A percentile compares a stretch with the other conserved stretches of the same genome.
These are phyloP conservation scores for Caenorhabditis zanzibari DNA, from an alignment of 2,888 invertebrate species.

Conservation along the genomic window DNA sequence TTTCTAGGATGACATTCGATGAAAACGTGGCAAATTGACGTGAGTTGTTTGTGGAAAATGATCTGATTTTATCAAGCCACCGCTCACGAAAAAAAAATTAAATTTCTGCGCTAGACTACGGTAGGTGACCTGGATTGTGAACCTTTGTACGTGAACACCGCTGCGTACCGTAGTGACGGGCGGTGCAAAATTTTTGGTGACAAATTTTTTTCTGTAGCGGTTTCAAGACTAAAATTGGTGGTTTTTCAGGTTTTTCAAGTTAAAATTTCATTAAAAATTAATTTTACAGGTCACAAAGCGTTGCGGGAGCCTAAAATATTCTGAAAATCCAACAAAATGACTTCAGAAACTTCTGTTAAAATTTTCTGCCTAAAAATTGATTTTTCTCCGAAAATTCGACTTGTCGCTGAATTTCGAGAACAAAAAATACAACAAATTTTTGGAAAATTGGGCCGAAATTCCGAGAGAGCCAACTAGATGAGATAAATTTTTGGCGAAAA, in stretches of 20 bases:
- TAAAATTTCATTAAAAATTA: neutral
- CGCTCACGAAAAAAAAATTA: neutral
- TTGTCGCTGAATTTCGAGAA: too few species aligned
- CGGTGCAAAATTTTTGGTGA: neutral
- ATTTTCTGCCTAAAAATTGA: too few species aligned
- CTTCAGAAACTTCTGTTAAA: too few species aligned
- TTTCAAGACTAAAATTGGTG: neutral
- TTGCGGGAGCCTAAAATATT: neutral
- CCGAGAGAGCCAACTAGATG: too few species aligned
- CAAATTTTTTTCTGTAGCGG: neutral
- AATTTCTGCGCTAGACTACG: conserved; percentile 18
- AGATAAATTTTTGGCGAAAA: too few species aligned
- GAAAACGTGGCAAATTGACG: neutral
- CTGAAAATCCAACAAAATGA: neutral
- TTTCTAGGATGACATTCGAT: neutral
- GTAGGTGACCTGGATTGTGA: conserved; percentile 5
- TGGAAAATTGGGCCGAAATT: too few species aligned
- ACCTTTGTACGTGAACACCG: conserved; percentile 21
- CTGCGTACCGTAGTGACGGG: neutral
- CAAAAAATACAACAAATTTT: too few species aligned
- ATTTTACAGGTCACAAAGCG: neutral
- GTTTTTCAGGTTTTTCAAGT: neutral
- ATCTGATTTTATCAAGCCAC: neutral
- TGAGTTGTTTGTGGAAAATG: neutral
- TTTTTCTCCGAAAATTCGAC: too few species aligned